A percentile compares a stretch with the other conserved stretches of the same genome.
phyloP scores from a whole-genome alignment of 2,797 vertebrate genomes.

The Tangara arthus region DNA sequence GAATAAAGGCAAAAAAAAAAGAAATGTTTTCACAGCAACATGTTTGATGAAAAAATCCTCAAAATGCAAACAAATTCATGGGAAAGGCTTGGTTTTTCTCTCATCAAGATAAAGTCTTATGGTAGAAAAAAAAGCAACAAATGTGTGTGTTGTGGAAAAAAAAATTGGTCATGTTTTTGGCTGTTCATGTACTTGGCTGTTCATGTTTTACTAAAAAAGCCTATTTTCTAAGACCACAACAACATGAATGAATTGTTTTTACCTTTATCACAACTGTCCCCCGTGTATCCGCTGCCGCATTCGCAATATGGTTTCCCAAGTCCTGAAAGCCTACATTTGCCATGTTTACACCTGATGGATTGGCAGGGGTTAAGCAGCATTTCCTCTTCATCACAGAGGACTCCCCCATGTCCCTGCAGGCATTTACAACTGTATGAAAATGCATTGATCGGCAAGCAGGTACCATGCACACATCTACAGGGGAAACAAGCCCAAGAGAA shows the following conservation, averaged over 20 bases:
- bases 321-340: constrained; percentile 91
- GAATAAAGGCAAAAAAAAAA: constrained; percentile 11
- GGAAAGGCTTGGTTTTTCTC: background rate
- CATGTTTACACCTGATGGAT: constrained; percentile 89
- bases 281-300: constrained; percentile 92
- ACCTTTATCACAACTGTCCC: constrained; percentile 93
- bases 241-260: background rate
- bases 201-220: background rate
- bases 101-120: background rate
- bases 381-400: constrained; percentile 92
- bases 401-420: constrained; percentile 88
- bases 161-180: constrained; percentile 3
- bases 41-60: constrained; percentile 16
- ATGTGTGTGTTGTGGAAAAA: background rate
- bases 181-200: background rate
- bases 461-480: constrained; percentile 90
- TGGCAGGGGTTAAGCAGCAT: constrained; percentile 87
- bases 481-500: constrained; percentile 54
- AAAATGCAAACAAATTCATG: constrained; percentile 14
- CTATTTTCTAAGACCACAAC: background rate
- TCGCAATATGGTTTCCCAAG: constrained; percentile 95
- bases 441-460: constrained; percentile 93
- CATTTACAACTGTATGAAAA: constrained; percentile 99
- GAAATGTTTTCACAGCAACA: constrained; percentile 46
- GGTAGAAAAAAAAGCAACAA: background rate